phyloP scores from a whole-genome alignment of 2,888 invertebrate genomes.

The Cabera pusaria region DNA sequence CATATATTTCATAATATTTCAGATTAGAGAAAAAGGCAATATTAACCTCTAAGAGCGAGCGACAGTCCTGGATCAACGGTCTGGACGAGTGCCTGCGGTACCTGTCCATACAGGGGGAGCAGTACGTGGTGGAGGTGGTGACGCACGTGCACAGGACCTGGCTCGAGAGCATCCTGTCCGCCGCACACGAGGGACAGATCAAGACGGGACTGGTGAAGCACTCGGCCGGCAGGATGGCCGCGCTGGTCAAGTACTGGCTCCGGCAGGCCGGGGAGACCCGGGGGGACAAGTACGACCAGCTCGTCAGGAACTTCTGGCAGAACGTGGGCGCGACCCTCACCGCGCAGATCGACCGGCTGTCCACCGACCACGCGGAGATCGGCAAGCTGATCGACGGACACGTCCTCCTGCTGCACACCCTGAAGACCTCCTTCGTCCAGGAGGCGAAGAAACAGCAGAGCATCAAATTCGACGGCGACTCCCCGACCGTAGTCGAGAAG shows the following conservation, averaged over 20 bases:
- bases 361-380: conserved; percentile 59
- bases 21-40: conserved; percentile 85
- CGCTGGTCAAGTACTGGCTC: conserved; percentile 60
- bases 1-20: too few species aligned
- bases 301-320: conserved; percentile 66
- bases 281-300: conserved; percentile 50
- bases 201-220: conserved; percentile 44
- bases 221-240: conserved; percentile 49
- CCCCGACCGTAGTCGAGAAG: conserved; percentile 3
- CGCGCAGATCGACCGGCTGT: conserved; percentile 58
- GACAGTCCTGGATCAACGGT: conserved; percentile 85
- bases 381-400: conserved; percentile 68
- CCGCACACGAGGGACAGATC: conserved; percentile 28
- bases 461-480: conserved; percentile 53
- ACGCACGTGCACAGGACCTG: conserved; percentile 52
- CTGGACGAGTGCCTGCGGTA: conserved; percentile 88
- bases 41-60: conserved; percentile 86
- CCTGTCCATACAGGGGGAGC: conserved; percentile 44
- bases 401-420: conserved; percentile 48
- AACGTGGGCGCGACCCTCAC: conserved; percentile 54
- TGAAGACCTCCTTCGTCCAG: conserved; percentile 45
- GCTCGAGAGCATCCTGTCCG: conserved; percentile 43
- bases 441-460: conserved; percentile 47
- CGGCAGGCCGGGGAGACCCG: conserved; percentile 43
- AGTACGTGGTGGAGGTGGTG: conserved; percentile 41